Conservation (phyloP, 2,888 invertebrate species). For the Pollenia amentaria region DNA sequence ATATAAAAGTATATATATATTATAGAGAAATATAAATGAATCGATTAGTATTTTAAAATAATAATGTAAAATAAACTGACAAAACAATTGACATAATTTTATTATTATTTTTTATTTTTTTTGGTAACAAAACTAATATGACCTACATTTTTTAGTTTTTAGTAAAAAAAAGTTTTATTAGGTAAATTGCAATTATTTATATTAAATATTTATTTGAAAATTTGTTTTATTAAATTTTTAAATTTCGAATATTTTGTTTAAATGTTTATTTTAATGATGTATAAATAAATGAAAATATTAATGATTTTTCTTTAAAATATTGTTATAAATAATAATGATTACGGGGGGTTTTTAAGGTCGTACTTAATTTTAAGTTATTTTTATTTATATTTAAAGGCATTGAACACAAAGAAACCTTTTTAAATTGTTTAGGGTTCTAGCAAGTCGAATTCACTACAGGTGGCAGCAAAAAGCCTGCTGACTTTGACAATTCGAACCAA, state of each 20-base stretch:
- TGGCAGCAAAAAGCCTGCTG: too few relatives aligned
- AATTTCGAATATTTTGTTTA: too few relatives aligned
- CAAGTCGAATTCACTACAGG: too few relatives aligned
- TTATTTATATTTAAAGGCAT: background rate
- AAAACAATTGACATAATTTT: conserved; percentile 63
- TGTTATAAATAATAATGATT: too few relatives aligned
- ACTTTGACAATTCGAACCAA: background rate
- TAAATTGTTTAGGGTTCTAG: conserved; percentile 12
- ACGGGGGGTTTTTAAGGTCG: too few relatives aligned
- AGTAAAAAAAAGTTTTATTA: background rate
- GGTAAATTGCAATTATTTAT: too few relatives aligned
- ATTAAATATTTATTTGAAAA: too few relatives aligned
- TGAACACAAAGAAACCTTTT: conserved; percentile 44
- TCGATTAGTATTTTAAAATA: conserved; percentile 80
- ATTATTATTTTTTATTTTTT: conserved; percentile 1
- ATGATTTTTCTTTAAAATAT: too few relatives aligned
- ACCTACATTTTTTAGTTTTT: conserved; percentile 1
- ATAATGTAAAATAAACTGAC: conserved; percentile 67
- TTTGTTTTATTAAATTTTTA: too few relatives aligned
- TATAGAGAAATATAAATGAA: conserved; percentile 77
- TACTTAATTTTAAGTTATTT: background rate
- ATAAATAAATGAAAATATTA: too few relatives aligned
- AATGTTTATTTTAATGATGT: too few relatives aligned
- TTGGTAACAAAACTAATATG: conserved; percentile 6
- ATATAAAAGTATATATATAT: conserved; percentile 32